Evolutionary conservation across 2,113 vertebrate species (phyloP).

Genomic region (Callaeas wilsoni): DNA sequence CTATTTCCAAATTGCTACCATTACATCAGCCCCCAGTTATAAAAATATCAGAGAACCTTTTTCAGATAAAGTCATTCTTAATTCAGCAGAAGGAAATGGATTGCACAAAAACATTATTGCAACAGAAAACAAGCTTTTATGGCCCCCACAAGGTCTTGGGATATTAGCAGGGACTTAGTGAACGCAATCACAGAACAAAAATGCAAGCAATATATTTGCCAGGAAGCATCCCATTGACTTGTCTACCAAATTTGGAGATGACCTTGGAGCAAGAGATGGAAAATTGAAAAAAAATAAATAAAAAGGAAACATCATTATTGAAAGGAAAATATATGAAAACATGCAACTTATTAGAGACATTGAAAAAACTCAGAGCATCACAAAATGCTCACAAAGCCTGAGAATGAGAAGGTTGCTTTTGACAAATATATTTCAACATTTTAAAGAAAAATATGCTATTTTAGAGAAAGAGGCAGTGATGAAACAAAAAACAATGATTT

Average conservation of each 20-base stretch:
- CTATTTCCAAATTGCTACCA: constrained; percentile 16
- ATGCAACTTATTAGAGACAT: background rate
- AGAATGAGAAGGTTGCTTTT: background rate
- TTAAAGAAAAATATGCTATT: background rate
- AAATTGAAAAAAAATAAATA: background rate
- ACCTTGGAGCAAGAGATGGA: background rate
- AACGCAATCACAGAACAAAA: constrained; percentile 6
- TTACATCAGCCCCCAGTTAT: background rate
- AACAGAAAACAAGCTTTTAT: constrained; percentile 24
- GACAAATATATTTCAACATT: background rate
- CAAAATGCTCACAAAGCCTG: background rate
- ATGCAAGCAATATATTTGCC: background rate
- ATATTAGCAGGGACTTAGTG: background rate
- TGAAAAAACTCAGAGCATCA: background rate
- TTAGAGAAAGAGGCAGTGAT: background rate
- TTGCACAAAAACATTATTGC: constrained; percentile 8
- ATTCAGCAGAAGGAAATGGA: constrained; percentile 20
- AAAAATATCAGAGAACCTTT: constrained; percentile 9
- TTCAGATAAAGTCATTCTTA: constrained; percentile 32
- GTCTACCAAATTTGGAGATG: background rate
- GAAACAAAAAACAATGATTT: background rate
- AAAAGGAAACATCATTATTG: background rate
- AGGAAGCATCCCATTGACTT: background rate
- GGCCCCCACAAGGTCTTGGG: background rate
- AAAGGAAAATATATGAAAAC: background rate